Evolutionary conservation across 2,113 vertebrate species (phyloP), one percentile per base, ranked within the genome.

Genomic region (Pleuronectes platessa): DNA sequence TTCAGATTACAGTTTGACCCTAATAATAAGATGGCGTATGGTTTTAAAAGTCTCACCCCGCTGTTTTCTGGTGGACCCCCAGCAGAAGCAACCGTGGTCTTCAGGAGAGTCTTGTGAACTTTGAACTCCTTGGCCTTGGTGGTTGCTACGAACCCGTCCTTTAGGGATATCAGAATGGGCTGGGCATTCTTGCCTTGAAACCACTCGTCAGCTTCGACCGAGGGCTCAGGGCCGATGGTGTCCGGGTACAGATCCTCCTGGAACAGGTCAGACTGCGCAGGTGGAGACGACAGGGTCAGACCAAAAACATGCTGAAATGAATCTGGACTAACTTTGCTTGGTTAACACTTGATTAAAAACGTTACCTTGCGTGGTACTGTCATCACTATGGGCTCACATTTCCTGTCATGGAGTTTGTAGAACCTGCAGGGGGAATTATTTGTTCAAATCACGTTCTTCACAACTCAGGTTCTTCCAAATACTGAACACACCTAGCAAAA

Each of bases 241-340:
- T 97, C 92, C 0, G 96, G 96, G 80, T 96, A 97, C 67, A 97
- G 92, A 60, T 97, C 96, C 73, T 97, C 96, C 90, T 97, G 96
- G 92, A 97, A 97, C 80, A 97, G 93, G 85, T 97, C 96, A 14
- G 96, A 97, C 96, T 97, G 85, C 6, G 24, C 88, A 55, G 56
- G 23, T 35, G 76, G 61, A 62, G 45, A 64, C 12, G 14, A 31
- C 31, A 31, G 6, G 5, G 35, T 42, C 3, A 58, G 23, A 68
- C 47, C 0, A 15, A 27, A 0, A 8, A 26, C 58, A 55, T 0
- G 3, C n/a, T 47, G 12, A 18, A 5, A 63, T 47, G 0, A 58
- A 56, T 1, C 15, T 7, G 0, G 55, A 66, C 11, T 21, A 14
- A 21, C 0, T 11, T 0, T 23, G 21, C 64, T 24, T 13, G 13